These are phyloP conservation scores for Nothoprocta perdicaria DNA, from an alignment of 2,113 vertebrate genomes.

Conservation along the genomic window DNA sequence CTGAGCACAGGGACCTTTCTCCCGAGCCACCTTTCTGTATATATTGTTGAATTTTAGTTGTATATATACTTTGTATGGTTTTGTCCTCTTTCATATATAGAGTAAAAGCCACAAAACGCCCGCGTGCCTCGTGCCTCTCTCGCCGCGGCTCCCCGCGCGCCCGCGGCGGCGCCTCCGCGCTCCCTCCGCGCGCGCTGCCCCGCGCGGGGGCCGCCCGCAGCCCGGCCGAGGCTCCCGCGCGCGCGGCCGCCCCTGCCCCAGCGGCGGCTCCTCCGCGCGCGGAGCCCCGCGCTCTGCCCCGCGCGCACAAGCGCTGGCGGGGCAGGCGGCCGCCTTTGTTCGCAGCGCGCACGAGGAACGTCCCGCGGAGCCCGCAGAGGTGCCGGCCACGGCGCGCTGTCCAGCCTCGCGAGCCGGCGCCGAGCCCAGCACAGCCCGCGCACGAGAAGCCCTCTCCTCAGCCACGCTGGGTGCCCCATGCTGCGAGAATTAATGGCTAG, in stretches of 20 bases:
- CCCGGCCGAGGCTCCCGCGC: too few relatives aligned
- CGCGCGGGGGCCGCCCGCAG: too few relatives aligned
- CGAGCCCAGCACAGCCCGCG: conserved; percentile 76
- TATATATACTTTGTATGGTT: conserved; percentile 99
- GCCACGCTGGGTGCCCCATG: conserved; percentile 82
- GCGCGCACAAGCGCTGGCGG: too few relatives aligned
- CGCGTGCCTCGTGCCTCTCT: conserved; percentile 77
- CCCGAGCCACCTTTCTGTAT: conserved; percentile 92
- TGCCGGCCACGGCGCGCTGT: conserved; percentile 50
- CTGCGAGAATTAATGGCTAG: conserved; percentile 87
- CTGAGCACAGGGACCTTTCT: conserved; percentile 76
- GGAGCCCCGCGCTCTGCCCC: conserved; percentile 5
- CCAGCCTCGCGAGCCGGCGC: conserved; percentile 65
- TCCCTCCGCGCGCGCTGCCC: too few relatives aligned
- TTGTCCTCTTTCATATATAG: conserved; percentile 98
- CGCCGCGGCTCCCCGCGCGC: too few relatives aligned
- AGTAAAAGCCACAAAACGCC: conserved; percentile 92
- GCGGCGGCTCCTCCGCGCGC: conserved; percentile 2
- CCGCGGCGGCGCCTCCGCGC: too few relatives aligned
- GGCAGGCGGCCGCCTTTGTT: conserved; percentile 55
- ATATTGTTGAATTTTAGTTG: conserved; percentile 98
- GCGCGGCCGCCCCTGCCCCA: too few relatives aligned
- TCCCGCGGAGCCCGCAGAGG: conserved; percentile 60
- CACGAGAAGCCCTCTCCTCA: conserved; percentile 80
- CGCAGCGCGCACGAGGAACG: conserved; percentile 61